These are phyloP conservation scores for Oryzias woworae DNA, from an alignment of 2,113 vertebrate genomes.

Conservation along the genomic window DNA sequence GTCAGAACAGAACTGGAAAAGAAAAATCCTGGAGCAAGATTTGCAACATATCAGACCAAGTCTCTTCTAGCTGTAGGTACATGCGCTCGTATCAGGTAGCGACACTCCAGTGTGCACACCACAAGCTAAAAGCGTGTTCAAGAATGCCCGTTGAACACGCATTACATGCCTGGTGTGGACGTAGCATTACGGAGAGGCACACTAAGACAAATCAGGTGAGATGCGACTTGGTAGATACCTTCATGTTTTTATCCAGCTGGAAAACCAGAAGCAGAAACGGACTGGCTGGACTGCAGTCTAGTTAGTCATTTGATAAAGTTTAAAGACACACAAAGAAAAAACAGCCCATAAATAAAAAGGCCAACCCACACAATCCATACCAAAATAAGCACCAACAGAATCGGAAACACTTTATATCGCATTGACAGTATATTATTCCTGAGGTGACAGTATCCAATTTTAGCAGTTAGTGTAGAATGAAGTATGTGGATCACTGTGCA, in stretches of 20 bases:
- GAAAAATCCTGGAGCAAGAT: no score
- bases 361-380: conserved; percentile 80
- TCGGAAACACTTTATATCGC: conserved; percentile 72
- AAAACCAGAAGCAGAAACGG: conserved; percentile 43
- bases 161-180: no score
- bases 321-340: conserved; percentile 43
- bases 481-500: conserved; percentile 32
- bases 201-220: conserved; percentile 15
- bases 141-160: no score
- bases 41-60: no score
- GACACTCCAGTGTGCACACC: no score
- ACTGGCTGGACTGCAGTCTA: conserved; percentile 20
- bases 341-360: conserved; percentile 78
- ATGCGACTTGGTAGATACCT: conserved; percentile 22
- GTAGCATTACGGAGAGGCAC: conserved; percentile 42
- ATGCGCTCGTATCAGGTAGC: no score
- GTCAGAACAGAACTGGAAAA: no score
- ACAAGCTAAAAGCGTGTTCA: no score
- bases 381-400: conserved; percentile 67
- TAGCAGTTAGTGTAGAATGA: conserved; percentile 59
- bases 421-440: conserved; percentile 64
- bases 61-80: no score
- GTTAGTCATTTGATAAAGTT: conserved; percentile 36
- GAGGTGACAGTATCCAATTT: conserved; percentile 77
- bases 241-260: conserved; percentile 28